Conservation (phyloP, 2,797 vertebrate species). For the Gobio occitaniae region DNA sequence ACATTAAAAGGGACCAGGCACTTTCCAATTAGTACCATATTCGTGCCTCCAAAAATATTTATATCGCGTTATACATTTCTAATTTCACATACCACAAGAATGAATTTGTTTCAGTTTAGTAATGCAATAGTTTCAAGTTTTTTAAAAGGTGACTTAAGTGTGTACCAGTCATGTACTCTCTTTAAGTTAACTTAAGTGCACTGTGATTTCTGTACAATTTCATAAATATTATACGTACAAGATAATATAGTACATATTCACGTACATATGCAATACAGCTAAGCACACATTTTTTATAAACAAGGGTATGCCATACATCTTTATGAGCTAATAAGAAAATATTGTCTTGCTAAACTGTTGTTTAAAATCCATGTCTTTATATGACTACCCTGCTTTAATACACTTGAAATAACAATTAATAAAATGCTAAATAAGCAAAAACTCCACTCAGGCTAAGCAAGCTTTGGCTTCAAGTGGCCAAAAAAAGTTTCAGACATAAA, state of each 20-base stretch:
- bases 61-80: background rate
- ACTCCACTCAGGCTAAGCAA: background rate
- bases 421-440: background rate
- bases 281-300: background rate
- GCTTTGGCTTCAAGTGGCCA: background rate
- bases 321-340: background rate
- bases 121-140: background rate
- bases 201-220: background rate
- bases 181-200: background rate
- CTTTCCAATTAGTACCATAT: background rate
- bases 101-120: background rate
- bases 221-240: background rate
- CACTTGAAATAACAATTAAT: background rate
- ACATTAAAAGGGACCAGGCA: background rate
- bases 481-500: conserved; percentile 16
- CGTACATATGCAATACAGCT: background rate
- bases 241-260: background rate
- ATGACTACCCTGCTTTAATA: background rate
- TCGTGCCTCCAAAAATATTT: background rate
- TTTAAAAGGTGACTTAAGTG: background rate
- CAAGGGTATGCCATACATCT: background rate
- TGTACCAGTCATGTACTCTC: no score
- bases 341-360: background rate
- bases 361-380: background rate
- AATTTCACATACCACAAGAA: background rate